These are phyloP conservation scores for Gallinago stenura DNA, from an alignment of 2,797 vertebrate genomes.

Conservation along the genomic window DNA sequence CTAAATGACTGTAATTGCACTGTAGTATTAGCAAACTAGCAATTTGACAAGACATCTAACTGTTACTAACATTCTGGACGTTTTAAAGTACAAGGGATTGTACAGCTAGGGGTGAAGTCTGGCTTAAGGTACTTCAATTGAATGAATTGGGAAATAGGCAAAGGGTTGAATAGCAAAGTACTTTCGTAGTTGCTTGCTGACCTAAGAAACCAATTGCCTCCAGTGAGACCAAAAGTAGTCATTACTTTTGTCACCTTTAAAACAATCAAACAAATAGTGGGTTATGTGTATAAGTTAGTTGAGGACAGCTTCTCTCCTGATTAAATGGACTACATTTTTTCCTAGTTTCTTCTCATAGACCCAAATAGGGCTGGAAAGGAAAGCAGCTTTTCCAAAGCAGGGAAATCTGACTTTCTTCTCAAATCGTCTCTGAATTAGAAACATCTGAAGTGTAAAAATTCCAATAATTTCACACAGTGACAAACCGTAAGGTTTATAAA, in stretches of 20 bases:
- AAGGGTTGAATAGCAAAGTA: background rate
- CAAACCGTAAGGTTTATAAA: slow-evolving; percentile 6
- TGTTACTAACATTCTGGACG: background rate
- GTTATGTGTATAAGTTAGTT: background rate
- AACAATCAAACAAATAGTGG: background rate
- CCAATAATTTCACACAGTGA: background rate
- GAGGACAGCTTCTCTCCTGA: background rate
- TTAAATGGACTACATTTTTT: background rate
- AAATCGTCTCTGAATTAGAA: slow-evolving; percentile 1
- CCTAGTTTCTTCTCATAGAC: background rate
- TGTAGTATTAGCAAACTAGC: background rate
- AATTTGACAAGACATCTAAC: background rate
- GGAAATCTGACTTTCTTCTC: background rate
- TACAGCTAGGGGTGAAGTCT: background rate
- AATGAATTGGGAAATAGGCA: background rate
- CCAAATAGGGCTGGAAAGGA: background rate
- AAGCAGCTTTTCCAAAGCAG: slow-evolving; percentile 1
- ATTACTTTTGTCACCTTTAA: background rate
- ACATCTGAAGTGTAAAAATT: slow-evolving; percentile 24
- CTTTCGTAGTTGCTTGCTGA: background rate
- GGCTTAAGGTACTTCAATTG: background rate
- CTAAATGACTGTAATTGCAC: background rate
- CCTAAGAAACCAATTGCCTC: background rate
- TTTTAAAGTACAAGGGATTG: background rate
- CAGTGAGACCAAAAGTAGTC: background rate